phyloP scores from a whole-genome alignment of 2,113 vertebrate genomes.

The Collichthys lucidus region DNA sequence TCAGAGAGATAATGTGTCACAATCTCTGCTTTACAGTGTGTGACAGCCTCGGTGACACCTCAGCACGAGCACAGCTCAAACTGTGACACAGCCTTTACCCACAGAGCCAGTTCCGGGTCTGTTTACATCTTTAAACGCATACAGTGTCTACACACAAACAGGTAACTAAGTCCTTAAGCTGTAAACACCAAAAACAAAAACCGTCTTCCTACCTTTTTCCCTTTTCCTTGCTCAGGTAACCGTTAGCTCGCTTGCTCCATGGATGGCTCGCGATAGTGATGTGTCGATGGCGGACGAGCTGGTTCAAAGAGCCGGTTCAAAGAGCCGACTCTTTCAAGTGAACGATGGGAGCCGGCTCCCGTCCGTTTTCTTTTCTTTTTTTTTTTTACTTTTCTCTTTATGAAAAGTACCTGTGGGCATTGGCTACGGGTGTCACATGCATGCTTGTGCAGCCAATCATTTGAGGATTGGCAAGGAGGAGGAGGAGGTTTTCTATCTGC shows the following conservation, averaged over 20 bases:
- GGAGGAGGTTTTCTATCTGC: too few species aligned
- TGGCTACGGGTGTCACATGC: too few species aligned
- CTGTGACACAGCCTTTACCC: neutral
- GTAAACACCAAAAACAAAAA: rapidly evolving
- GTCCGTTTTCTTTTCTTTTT: too few species aligned
- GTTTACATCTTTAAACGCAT: neutral
- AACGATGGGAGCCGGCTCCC: too few species aligned
- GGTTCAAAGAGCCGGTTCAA: too few species aligned
- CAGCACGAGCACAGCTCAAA: too few species aligned
- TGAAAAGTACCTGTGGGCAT: too few species aligned
- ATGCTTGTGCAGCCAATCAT: too few species aligned
- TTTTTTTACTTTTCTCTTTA: too few species aligned
- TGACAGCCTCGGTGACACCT: neutral
- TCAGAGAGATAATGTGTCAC: neutral
- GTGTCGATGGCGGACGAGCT: too few species aligned
- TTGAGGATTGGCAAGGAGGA: too few species aligned
- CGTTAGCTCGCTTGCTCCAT: neutral
- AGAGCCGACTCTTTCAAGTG: too few species aligned
- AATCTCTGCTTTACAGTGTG: neutral
- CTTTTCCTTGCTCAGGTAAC: neutral
- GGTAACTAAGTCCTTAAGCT: rapidly evolving
- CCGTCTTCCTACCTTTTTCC: slow-evolving; percentile 47
- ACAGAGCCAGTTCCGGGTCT: neutral
- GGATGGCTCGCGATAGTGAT: neutral
- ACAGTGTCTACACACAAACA: neutral